Evolutionary conservation across 2,888 invertebrate species (phyloP), one percentile per base, ranked within the genome.

Genomic region (Reticulitermes lucifugus): DNA sequence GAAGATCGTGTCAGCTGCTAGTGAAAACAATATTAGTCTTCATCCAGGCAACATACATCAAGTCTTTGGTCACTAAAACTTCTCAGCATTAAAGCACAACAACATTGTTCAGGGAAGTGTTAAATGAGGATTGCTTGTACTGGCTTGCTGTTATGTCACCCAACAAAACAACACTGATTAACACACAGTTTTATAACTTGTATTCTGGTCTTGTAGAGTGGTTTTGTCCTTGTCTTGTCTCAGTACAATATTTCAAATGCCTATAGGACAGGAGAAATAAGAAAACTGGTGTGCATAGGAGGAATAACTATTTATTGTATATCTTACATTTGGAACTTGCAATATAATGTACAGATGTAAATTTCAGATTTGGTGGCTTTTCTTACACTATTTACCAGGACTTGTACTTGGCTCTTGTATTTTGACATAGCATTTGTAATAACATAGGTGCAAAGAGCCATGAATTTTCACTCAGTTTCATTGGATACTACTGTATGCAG

Each of bases 311-410:
- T 51, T 12, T 6, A 18, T 35, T 21, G 41, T 75, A 29, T 41
- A 79, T 35, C 29, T 79, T 79, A n/a, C 81, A 81, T 81, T 81
- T 81, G 81, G 81, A 81, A 81, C 81, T 81, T 81, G 81, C 81
- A 81, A 81, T 81, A 43, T 81, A 25, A 81, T 35, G 60, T 59
- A 41, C 25, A 70, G 6, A 29, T 6, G 41, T 65, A 46, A 70
- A 70, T 65, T 81, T 81, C 41, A 81, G 29, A 60, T 65, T 81
- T 81, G 81, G 43, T 81, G 81, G 81, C 70, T 81, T 81, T 25
- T 81, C 18, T 81, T 70, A 35, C 81, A 65, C 46, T 43, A 35
- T 46, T 77, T 77, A 73, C 46, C 21, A 46, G 43, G 25, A 43
- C 43, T 43, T 43, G 43, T 70, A 81, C 21, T 43, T 41, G 41